A percentile compares a stretch with the other conserved stretches of the same genome.
These are phyloP conservation scores for Apis dorsata DNA, from an alignment of 1,140 invertebrate genomes.

Conservation along the genomic window DNA sequence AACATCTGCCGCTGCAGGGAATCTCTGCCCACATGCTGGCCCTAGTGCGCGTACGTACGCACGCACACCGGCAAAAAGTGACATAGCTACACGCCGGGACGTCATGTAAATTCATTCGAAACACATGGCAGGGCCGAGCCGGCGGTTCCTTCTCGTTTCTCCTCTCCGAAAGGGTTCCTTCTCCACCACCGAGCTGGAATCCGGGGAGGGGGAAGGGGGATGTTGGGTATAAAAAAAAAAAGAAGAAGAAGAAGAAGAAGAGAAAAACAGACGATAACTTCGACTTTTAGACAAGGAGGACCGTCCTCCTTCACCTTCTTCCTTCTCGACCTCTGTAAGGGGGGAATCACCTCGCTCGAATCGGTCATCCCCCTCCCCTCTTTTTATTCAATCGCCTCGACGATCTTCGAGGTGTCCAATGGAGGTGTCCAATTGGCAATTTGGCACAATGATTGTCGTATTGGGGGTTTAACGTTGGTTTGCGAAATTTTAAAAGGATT, in stretches of 20 bases:
- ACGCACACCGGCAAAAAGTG: conserved; percentile 57
- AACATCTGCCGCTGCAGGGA: conserved; percentile 75
- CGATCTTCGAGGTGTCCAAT: neutral
- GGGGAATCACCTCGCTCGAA: conserved; percentile 23
- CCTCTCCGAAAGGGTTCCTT: conserved; percentile 58
- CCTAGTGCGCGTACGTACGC: conserved; percentile 42
- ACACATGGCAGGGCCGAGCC: conserved; percentile 66
- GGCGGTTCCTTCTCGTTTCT: conserved; percentile 46
- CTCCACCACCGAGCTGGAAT: conserved; percentile 41
- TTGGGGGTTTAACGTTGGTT: too few species aligned
- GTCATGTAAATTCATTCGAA: conserved; percentile 72
- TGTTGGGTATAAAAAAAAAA: conserved; percentile 34
- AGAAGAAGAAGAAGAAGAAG: too few species aligned
- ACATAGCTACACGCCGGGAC: conserved; percentile 63
- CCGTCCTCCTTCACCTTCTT: neutral
- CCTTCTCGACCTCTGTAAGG: neutral
- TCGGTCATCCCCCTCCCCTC: neutral
- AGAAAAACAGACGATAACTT: conserved; percentile 54
- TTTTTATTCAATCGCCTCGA: conserved; percentile 5
- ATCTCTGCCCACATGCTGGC: conserved; percentile 75
- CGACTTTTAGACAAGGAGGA: conserved; percentile 43
- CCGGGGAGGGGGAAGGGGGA: conserved; percentile 28
- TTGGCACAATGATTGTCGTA: too few species aligned
- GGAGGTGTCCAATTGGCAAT: neutral
- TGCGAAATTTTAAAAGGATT: too few species aligned